phyloP scores from a whole-genome alignment of 2,113 vertebrate genomes.

The Arenaria interpres region DNA sequence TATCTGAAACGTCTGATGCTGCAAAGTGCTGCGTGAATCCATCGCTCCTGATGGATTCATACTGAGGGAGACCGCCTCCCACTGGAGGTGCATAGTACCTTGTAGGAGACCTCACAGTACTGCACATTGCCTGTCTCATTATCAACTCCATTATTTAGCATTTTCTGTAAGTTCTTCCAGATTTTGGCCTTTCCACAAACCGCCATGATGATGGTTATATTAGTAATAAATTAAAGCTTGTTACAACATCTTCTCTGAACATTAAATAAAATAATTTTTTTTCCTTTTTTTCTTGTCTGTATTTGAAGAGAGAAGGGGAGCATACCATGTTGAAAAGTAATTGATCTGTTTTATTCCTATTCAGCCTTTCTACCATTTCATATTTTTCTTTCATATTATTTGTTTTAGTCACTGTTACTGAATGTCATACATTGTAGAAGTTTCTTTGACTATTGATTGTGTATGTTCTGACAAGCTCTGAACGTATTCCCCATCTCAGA shows the following conservation, averaged over 20 bases:
- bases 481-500: neutral
- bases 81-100: rapidly evolving
- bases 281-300: neutral
- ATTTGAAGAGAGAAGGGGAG: neutral
- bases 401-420: neutral
- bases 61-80: rapidly evolving
- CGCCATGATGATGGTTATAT: neutral
- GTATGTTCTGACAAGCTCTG: neutral
- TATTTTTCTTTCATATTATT: neutral
- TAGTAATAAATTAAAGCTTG: neutral
- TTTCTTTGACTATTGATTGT: neutral
- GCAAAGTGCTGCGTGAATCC: rapidly evolving
- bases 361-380: neutral
- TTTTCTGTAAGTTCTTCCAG: rapidly evolving
- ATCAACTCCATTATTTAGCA: rapidly evolving
- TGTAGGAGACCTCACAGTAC: rapidly evolving
- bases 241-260: neutral
- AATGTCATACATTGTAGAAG: neutral
- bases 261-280: neutral
- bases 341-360: neutral
- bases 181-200: neutral
- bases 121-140: rapidly evolving
- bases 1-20: rapidly evolving
- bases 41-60: rapidly evolving
- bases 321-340: neutral